Evolutionary conservation across 1,140 invertebrate species (phyloP), one percentile per base, ranked within the genome.

Genomic region (Carposina sasakii): DNA sequence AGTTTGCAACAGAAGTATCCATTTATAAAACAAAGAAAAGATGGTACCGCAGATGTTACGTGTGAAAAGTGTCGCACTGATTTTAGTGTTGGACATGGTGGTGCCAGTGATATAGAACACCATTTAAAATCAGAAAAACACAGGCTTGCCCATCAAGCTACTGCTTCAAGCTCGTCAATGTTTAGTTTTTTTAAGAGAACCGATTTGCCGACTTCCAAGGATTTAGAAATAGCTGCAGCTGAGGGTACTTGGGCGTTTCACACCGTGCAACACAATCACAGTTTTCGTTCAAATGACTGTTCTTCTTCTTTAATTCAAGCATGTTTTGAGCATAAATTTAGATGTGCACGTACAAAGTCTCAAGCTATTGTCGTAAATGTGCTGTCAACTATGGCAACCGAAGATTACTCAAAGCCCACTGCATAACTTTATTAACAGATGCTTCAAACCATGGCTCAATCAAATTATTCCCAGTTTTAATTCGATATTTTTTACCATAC

Each of bases 41-140:
- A n/a, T n/a, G n/a, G n/a, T 68, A 21, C 53, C 8, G 56, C 62
- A 48, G 65, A 75, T 48, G 67, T 67, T 24, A 65, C 40, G 56
- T 71, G 63, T 46, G 58, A 69, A 59, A 75, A 67, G 60, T 76
- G 68, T 62, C 54, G 54, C 41, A 61, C 68, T 54, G 57, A 64
- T 43, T 70, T 70, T 60, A 63, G 45, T 62, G 52, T 71, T 63
- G 40, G 47, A 40, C 56, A 71, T 54, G 53, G 71, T 52, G 67
- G 73, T 59, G 57, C 44, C 36, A 31, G 61, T 57, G 70, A 74
- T 60, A 74, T 76, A 63, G 54, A 72, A 60, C 53, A 69, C 37
- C 67, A 71, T 66, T 55, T 73, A 58, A 74, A 67, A 43, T 63
- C 64, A 47, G 55, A 67, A 57, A 77, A 73, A 70, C 61, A 74